Percentiles rank a stretch among this genome's conserved stretches.
Conservation (phyloP, 2,797 vertebrate genomes). For the Nasua narica region DNA sequence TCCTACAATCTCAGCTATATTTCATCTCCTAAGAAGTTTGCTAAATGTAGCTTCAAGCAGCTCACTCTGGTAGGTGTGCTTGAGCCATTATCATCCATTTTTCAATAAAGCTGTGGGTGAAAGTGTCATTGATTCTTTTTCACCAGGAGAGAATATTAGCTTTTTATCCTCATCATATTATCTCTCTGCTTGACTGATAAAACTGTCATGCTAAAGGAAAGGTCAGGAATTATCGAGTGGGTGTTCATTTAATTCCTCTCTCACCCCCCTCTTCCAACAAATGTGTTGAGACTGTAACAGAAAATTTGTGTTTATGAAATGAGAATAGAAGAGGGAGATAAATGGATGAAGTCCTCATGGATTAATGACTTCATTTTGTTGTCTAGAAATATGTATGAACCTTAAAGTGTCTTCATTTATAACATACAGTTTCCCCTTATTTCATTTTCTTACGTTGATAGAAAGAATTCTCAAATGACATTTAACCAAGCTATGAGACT, state of each 20-base stretch:
- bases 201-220: slow-evolving; percentile 71
- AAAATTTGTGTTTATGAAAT: slow-evolving; percentile 73
- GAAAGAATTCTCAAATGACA: slow-evolving; percentile 25
- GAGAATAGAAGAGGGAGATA: slow-evolving; percentile 55
- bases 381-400: slow-evolving; percentile 31
- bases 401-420: slow-evolving; percentile 51
- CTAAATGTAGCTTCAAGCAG: slow-evolving; percentile 58
- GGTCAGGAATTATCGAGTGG: slow-evolving; percentile 68
- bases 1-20: slow-evolving; percentile 60
- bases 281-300: slow-evolving; percentile 57
- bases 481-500: background rate
- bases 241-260: slow-evolving; percentile 70
- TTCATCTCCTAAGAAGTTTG: slow-evolving; percentile 46
- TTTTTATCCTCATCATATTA: slow-evolving; percentile 71
- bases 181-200: slow-evolving; percentile 70
- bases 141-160: slow-evolving; percentile 68
- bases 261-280: slow-evolving; percentile 48
- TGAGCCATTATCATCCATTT: slow-evolving; percentile 65
- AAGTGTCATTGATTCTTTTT: slow-evolving; percentile 64
- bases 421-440: background rate
- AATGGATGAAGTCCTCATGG: slow-evolving; percentile 52
- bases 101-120: slow-evolving; percentile 72
- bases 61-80: slow-evolving; percentile 53
- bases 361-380: slow-evolving; percentile 65
- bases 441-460: slow-evolving; percentile 58